phyloP scores from a whole-genome alignment of 2,888 invertebrate genomes.

The Carpatolechia fugitivella region DNA sequence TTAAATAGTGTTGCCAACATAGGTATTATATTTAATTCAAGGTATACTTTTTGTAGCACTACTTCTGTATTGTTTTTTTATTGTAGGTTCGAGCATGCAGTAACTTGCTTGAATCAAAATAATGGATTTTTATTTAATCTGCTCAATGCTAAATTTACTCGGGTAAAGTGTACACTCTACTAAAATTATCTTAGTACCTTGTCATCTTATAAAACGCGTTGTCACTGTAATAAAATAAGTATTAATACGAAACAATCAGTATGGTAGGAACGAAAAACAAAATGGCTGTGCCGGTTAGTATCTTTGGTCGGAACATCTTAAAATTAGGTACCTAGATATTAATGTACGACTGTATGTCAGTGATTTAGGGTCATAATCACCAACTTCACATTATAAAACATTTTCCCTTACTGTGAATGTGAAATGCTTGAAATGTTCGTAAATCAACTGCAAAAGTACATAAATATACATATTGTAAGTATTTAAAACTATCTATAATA shows the following conservation, averaged over 20 bases:
- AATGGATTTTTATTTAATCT: constrained; percentile 28
- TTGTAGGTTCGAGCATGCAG: not conserved
- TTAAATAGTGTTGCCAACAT: too few relatives aligned
- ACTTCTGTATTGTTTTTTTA: not conserved
- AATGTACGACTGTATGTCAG: too few relatives aligned
- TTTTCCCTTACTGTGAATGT: constrained; percentile 13
- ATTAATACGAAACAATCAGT: constrained; percentile 40
- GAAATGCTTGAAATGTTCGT: constrained; percentile 25
- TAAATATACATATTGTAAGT: constrained; percentile 41
- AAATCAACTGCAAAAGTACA: constrained; percentile 49
- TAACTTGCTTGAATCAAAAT: too few relatives aligned
- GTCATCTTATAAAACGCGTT: constrained; percentile 7
- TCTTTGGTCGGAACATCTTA: constrained; percentile 16
- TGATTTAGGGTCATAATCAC: not conserved
- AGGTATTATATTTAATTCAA: too few relatives aligned
- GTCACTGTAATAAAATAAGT: constrained; percentile 27
- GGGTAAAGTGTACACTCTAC: constrained; percentile 3
- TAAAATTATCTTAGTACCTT: constrained; percentile 3
- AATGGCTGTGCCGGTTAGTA: constrained; percentile 59
- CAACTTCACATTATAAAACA: not conserved
- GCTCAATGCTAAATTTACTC: constrained; percentile 24
- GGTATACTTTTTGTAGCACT: too few relatives aligned
- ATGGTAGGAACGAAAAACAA: constrained; percentile 54
- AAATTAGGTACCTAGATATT: not conserved
- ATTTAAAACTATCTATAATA: constrained; percentile 53